Conservation (phyloP, 2,888 invertebrate species). For the Eumacrocentrus americanus region DNA sequence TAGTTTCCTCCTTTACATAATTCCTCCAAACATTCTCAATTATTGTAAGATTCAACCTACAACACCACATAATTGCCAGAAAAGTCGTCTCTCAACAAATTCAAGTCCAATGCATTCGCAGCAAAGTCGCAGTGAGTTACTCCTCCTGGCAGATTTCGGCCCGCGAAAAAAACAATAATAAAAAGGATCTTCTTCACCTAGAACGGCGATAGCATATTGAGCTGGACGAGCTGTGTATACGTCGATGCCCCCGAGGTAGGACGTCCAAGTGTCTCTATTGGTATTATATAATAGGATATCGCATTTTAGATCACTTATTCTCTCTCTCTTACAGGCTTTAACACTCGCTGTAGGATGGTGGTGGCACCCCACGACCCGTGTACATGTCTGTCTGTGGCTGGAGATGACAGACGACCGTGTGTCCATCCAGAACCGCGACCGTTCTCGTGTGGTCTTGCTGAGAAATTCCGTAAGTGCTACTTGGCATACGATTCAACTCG, state of each 20-base stretch:
- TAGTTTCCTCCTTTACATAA: background rate
- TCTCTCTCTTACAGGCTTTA: too few relatives aligned
- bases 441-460: conserved; percentile 58
- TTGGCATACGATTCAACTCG: conserved; percentile 50
- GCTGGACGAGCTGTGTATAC: conserved; percentile 10
- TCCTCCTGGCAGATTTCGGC: conserved; percentile 36
- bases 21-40: background rate
- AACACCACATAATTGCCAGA: too few relatives aligned
- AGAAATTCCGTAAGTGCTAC: conserved; percentile 47
- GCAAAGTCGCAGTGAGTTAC: too few relatives aligned
- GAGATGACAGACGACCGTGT: conserved; percentile 84
- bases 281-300: background rate
- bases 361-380: conserved; percentile 65
- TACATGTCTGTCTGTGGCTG: conserved; percentile 71
- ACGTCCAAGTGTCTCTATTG: conserved; percentile 4
- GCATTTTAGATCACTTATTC: too few relatives aligned
- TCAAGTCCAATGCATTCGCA: too few relatives aligned
- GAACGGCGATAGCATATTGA: conserved; percentile 22
- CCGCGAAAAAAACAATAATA: conserved; percentile 33
- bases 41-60: too few relatives aligned
- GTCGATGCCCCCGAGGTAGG: background rate
- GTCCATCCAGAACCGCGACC: conserved; percentile 83
- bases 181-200: conserved; percentile 15
- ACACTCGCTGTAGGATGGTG: conserved; percentile 70
- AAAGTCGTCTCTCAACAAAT: too few relatives aligned